Evolutionary conservation across 2,113 vertebrate species (phyloP).

Genomic region (Anguilla rostrata): DNA sequence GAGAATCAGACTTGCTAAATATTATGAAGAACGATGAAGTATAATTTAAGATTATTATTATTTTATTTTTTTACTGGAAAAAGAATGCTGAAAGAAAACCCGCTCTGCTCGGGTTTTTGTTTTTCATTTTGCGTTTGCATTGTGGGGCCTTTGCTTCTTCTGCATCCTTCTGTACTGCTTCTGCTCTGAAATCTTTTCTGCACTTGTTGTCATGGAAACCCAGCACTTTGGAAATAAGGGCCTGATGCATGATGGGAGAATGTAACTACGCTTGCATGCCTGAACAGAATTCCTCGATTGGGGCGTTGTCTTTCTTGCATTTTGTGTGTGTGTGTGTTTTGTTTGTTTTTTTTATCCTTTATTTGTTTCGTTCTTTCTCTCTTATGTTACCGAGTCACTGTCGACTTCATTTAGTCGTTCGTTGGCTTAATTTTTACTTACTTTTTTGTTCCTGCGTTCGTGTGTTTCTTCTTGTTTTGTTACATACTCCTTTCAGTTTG

Average conservation of each 20-base stretch:
- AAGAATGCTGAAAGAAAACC: constrained; percentile 72
- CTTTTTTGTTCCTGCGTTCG: constrained; percentile 48
- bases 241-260: constrained; percentile 97
- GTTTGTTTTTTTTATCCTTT: constrained; percentile 35
- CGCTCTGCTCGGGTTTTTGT: constrained; percentile 77
- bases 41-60: constrained; percentile 35
- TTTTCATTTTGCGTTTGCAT: constrained; percentile 85
- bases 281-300: constrained; percentile 56
- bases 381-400: constrained; percentile 47
- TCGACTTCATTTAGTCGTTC: constrained; percentile 60
- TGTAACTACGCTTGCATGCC: constrained; percentile 93
- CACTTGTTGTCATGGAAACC: constrained; percentile 93
- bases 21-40: constrained; percentile 53
- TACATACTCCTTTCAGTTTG: constrained; percentile 57
- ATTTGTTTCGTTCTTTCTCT: constrained; percentile 56
- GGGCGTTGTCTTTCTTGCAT: constrained; percentile 61
- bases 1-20: constrained; percentile 68
- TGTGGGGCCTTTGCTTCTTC: constrained; percentile 91
- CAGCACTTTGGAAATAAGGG: constrained; percentile 79
- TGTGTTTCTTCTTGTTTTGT: constrained; percentile 64
- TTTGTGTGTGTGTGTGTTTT: constrained; percentile 44
- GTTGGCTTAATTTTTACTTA: constrained; percentile 62
- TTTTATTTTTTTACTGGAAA: constrained; percentile 59
- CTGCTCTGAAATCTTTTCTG: constrained; percentile 82
- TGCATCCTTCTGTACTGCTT: constrained; percentile 98